Conservation (phyloP, 2,888 invertebrate genomes). For the Drosophila anceps region DNA sequence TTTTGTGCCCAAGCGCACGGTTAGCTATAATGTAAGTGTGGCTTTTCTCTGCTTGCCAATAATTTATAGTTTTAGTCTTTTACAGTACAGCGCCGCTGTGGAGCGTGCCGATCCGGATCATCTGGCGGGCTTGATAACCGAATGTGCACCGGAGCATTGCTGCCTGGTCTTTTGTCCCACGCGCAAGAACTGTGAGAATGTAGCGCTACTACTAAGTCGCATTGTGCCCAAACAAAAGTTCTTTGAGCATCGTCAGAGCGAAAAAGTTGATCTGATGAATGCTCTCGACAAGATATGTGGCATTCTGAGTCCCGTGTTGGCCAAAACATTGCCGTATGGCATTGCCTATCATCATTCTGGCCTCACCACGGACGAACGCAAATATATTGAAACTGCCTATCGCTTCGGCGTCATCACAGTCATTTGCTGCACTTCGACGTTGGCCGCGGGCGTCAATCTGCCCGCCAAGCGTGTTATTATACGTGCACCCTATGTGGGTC, state of each 20-base stretch:
- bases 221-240: slow-evolving; percentile 87
- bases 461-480: slow-evolving; percentile 96
- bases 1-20: slow-evolving; percentile 86
- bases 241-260: slow-evolving; percentile 86
- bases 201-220: slow-evolving; percentile 91
- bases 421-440: slow-evolving; percentile 97
- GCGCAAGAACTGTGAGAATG: slow-evolving; percentile 96
- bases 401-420: slow-evolving; percentile 93
- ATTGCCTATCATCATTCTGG: slow-evolving; percentile 98
- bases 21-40: slow-evolving; percentile 85
- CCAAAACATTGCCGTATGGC: slow-evolving; percentile 90
- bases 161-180: slow-evolving; percentile 97
- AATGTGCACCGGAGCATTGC: slow-evolving; percentile 92
- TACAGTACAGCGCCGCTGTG: slow-evolving; percentile 88
- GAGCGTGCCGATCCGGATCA: slow-evolving; percentile 91
- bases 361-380: slow-evolving; percentile 94
- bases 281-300: slow-evolving; percentile 89
- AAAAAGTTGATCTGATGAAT: slow-evolving; percentile 88
- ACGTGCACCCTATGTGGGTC: slow-evolving; percentile 93
- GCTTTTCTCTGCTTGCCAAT: accelerated
- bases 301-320: slow-evolving; percentile 89
- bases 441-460: slow-evolving; percentile 99
- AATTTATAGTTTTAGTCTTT: slow-evolving; percentile 11
- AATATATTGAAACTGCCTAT: slow-evolving; percentile 93
- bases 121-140: slow-evolving; percentile 91